These are phyloP conservation scores for Sycophila sp. DNA, from an alignment of 1,140 invertebrate genomes.

Conservation along the genomic window DNA sequence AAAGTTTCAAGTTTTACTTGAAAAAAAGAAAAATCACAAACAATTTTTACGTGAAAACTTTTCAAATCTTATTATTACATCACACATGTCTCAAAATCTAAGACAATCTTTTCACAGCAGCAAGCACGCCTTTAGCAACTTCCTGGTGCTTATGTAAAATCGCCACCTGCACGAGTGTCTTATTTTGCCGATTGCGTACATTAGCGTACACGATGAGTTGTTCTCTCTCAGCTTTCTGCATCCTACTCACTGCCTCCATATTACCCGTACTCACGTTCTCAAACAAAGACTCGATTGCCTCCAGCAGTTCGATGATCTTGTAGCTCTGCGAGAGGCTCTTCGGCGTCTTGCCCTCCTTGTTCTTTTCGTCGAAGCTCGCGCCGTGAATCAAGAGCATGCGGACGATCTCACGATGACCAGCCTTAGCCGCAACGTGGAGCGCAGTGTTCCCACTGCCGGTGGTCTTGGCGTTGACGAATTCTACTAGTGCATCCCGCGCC, in stretches of 20 bases:
- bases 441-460: conserved; percentile 19
- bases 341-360: conserved; percentile 31
- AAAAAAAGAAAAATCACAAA: no score
- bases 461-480: conserved; percentile 31
- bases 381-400: conserved; percentile 39
- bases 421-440: conserved; percentile 41
- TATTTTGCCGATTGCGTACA: conserved; percentile 19
- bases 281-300: not conserved
- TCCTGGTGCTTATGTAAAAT: conserved; percentile 23
- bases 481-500: not conserved
- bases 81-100: no score
- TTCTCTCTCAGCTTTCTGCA: no score
- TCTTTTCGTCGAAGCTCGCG: conserved; percentile 36
- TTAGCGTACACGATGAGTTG: conserved; percentile 34
- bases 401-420: conserved; percentile 40
- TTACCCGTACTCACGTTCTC: no score
- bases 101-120: no score
- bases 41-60: no score
- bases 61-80: no score
- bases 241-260: no score
- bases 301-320: not conserved
- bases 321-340: not conserved
- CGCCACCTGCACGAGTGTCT: conserved; percentile 9
- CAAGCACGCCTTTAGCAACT: no score
- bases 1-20: no score